Percentiles rank a stretch among this genome's conserved stretches.
Evolutionary conservation across 2,888 invertebrate species (phyloP).

Genomic region (Bugulina stolonifera): DNA sequence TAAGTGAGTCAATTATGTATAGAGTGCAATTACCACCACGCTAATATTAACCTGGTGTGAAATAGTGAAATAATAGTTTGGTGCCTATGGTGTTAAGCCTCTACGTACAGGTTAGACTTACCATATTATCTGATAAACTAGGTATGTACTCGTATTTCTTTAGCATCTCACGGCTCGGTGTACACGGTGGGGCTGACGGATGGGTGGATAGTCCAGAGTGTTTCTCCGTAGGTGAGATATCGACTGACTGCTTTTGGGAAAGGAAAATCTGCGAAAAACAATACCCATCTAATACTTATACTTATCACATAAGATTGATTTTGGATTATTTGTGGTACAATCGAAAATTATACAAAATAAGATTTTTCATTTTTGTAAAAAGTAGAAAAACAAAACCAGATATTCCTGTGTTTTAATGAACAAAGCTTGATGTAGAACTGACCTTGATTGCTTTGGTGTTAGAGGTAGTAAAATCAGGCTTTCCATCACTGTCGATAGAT

Average conservation of each 20-base stretch:
- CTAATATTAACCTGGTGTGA: no score
- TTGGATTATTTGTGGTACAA: no score
- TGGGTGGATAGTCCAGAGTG: background rate
- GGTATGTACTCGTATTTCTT: slow-evolving; percentile 16
- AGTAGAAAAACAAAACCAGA: no score
- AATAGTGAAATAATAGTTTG: no score
- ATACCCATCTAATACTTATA: no score
- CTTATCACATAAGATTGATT: no score
- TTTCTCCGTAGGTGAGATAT: background rate
- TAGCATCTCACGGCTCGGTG: slow-evolving; percentile 17
- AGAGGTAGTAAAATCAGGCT: slow-evolving; percentile 22
- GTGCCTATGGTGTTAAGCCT: no score
- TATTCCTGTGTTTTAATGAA: no score
- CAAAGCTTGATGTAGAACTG: background rate
- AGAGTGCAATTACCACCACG: no score
- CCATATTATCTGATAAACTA: slow-evolving; percentile 19
- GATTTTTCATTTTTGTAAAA: no score
- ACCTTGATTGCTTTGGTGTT: slow-evolving; percentile 21
- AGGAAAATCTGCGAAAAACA: background rate
- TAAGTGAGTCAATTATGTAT: no score
- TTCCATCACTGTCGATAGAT: background rate
- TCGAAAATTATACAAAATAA: no score
- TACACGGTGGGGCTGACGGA: slow-evolving; percentile 19
- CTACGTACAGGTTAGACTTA: background rate
- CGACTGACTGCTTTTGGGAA: slow-evolving; percentile 19